A percentile compares a stretch with the other conserved stretches of the same genome.
phyloP scores from a whole-genome alignment of 2,888 invertebrate species.

The Colostygia pectinataria region DNA sequence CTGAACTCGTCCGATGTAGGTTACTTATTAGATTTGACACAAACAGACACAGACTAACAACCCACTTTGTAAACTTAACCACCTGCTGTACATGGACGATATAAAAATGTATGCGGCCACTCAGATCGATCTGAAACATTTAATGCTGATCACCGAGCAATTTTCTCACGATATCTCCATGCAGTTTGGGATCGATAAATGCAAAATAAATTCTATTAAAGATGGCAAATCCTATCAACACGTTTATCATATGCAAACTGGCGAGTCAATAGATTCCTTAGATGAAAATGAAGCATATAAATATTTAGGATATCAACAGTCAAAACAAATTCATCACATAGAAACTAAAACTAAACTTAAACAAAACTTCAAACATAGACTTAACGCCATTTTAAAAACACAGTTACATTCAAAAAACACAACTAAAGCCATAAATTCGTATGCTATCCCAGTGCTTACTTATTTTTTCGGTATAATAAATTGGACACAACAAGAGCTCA shows the following conservation, averaged over 20 bases:
- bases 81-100: too few relatives aligned
- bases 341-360: too few relatives aligned
- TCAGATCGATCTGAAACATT: background rate
- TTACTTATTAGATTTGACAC: background rate
- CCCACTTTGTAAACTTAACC: background rate
- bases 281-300: background rate
- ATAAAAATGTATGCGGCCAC: background rate
- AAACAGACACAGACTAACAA: background rate
- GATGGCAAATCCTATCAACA: background rate
- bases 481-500: too few relatives aligned
- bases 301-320: background rate
- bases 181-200: background rate
- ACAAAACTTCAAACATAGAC: too few relatives aligned
- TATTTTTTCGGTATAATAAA: too few relatives aligned
- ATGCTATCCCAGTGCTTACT: too few relatives aligned
- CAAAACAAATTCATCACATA: background rate
- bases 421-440: too few relatives aligned
- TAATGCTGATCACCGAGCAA: background rate
- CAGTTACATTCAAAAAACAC: too few relatives aligned
- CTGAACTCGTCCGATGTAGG: background rate
- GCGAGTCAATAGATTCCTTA: background rate
- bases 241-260: background rate
- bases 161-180: background rate
- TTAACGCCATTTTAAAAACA: too few relatives aligned
- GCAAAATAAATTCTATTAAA: too few relatives aligned